phyloP scores from a whole-genome alignment of 2,113 vertebrate species.

The Psittacula cyanocephala region DNA sequence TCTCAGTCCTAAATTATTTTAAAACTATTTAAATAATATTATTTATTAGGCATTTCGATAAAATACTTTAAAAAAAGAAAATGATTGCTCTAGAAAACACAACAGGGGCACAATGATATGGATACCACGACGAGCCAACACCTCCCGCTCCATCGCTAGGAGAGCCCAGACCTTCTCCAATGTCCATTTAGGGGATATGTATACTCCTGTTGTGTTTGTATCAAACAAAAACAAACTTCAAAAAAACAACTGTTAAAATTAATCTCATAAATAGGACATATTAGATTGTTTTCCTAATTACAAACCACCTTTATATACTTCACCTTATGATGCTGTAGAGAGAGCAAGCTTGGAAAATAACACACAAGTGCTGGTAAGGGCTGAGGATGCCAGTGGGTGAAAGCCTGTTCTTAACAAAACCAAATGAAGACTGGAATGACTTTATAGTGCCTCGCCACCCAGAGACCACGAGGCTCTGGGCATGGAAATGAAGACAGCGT shows the following conservation, averaged over 20 bases:
- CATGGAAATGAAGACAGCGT: accelerated
- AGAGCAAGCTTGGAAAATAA: conserved; percentile 39
- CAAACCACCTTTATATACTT: conserved; percentile 31
- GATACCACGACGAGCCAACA: background rate
- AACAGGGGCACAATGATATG: conserved; percentile 49
- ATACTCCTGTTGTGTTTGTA: background rate
- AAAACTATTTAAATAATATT: conserved; percentile 64
- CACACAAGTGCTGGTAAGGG: conserved; percentile 17
- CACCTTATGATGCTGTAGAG: conserved; percentile 59
- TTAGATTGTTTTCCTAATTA: conserved; percentile 23
- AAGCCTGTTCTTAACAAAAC: background rate
- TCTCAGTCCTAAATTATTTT: conserved; percentile 52
- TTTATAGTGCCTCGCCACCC: accelerated
- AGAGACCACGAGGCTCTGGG: background rate
- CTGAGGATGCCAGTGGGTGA: background rate
- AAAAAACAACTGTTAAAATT: conserved; percentile 53
- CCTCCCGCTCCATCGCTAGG: background rate
- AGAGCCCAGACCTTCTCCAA: background rate
- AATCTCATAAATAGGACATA: conserved; percentile 72
- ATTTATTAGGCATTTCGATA: conserved; percentile 68
- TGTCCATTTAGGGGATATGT: background rate
- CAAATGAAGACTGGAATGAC: background rate
- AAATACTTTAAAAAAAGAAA: conserved; percentile 23
- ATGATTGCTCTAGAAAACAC: conserved; percentile 54
- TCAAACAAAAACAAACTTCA: conserved; percentile 40